phyloP scores from a whole-genome alignment of 2,888 invertebrate species.

The Brachyptera risi region DNA sequence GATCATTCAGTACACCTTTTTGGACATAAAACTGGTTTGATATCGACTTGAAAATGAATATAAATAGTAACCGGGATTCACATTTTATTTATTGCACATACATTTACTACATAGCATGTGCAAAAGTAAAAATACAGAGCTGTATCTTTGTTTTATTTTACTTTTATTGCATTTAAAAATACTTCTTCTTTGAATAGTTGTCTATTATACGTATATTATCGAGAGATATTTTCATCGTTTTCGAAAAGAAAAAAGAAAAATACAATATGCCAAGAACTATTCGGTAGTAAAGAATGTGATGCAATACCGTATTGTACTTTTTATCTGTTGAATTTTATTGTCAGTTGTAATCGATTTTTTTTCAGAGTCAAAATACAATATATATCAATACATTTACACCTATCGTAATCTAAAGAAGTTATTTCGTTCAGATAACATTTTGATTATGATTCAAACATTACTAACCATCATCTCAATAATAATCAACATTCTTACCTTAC shows the following conservation, averaged over 20 bases:
- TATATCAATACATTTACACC: not conserved
- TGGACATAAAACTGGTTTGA: no score
- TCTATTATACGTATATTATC: no score
- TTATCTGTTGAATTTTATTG: no score
- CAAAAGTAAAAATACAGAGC: no score
- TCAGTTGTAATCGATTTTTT: not conserved
- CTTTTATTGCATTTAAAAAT: no score
- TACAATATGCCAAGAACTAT: not conserved
- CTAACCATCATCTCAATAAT: not conserved
- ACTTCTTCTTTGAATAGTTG: no score
- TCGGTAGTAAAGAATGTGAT: not conserved
- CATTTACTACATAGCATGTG: no score
- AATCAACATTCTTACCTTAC: conserved; percentile 4
- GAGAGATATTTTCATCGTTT: not conserved
- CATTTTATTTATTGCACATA: no score
- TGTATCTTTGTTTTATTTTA: no score
- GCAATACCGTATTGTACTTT: not conserved
- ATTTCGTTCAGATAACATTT: not conserved
- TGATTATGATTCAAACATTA: not conserved
- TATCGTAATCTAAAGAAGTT: not conserved
- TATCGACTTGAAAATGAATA: no score
- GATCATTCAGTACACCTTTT: no score
- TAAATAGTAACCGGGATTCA: no score
- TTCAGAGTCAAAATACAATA: not conserved
- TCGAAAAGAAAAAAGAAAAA: not conserved